Conservation (phyloP, 2,888 invertebrate species). For the Sarcophaga subvicina region DNA sequence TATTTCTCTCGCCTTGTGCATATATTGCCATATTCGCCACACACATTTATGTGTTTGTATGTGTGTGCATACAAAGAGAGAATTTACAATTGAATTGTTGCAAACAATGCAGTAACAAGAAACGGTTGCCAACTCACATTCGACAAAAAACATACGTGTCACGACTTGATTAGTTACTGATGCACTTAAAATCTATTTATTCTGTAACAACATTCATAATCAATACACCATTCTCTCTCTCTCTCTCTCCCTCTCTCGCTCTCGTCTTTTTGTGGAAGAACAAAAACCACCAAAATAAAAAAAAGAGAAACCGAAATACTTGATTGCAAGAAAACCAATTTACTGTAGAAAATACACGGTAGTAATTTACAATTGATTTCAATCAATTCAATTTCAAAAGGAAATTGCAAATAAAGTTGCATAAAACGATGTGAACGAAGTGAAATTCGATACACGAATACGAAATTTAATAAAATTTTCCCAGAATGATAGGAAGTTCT, state of each 20-base stretch:
- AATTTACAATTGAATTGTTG: constrained; percentile 41
- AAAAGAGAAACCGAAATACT: background rate
- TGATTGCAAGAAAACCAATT: background rate
- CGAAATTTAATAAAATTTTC: no score
- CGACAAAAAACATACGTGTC: constrained; percentile 45
- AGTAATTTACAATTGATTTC: background rate
- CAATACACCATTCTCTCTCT: no score
- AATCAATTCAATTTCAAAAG: no score
- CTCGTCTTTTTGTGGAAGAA: no score
- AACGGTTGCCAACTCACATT: constrained; percentile 49
- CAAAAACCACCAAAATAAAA: background rate
- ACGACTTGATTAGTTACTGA: constrained; percentile 39
- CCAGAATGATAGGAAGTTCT: no score
- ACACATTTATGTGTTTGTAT: background rate
- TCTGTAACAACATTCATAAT: background rate
- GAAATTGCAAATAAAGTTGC: background rate
- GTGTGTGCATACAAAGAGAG: no score
- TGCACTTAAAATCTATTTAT: background rate
- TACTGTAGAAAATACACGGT: background rate
- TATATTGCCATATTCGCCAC: background rate
- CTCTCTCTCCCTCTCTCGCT: no score
- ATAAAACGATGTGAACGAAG: no score
- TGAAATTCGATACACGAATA: no score
- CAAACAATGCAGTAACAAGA: constrained; percentile 41
- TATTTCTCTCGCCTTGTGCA: background rate